Evolutionary conservation across 2,113 vertebrate species (phyloP).

Genomic region (Mus musculus): DNA sequence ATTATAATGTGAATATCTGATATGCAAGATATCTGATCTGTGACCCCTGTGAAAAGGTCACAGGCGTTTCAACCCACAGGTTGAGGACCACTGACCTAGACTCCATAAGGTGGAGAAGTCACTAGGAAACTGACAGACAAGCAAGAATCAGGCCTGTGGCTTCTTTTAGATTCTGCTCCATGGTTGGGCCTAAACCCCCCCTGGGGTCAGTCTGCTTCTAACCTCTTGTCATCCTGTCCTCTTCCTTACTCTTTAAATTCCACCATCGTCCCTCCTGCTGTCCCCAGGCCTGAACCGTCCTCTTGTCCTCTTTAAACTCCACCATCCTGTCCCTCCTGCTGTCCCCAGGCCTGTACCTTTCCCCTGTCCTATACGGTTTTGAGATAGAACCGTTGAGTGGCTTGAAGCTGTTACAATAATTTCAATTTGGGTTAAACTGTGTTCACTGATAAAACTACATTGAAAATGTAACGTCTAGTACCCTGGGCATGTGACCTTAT

Average conservation of each 20-base stretch:
- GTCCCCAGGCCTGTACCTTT: background rate
- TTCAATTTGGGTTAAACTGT: background rate
- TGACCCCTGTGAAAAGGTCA: background rate
- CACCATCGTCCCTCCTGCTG: no score
- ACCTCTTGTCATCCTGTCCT: no score
- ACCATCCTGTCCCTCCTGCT: background rate
- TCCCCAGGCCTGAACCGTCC: background rate
- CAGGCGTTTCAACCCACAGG: rapidly evolving
- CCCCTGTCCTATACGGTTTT: background rate
- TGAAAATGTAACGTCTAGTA: background rate
- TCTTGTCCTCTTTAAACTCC: background rate
- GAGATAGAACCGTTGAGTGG: background rate
- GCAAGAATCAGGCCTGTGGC: background rate
- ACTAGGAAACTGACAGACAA: background rate
- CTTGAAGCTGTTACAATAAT: background rate
- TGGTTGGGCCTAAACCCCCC: background rate
- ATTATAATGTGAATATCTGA: background rate
- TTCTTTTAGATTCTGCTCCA: background rate
- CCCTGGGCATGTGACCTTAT: background rate
- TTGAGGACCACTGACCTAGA: background rate
- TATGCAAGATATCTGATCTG: background rate
- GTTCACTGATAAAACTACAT: background rate
- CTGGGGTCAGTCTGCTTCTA: background rate
- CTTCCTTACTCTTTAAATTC: no score
- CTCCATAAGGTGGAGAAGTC: background rate